Base-by-base conservation (phyloP, 2,888 invertebrate genomes). In the Linhomoeus sp. region DNA sequence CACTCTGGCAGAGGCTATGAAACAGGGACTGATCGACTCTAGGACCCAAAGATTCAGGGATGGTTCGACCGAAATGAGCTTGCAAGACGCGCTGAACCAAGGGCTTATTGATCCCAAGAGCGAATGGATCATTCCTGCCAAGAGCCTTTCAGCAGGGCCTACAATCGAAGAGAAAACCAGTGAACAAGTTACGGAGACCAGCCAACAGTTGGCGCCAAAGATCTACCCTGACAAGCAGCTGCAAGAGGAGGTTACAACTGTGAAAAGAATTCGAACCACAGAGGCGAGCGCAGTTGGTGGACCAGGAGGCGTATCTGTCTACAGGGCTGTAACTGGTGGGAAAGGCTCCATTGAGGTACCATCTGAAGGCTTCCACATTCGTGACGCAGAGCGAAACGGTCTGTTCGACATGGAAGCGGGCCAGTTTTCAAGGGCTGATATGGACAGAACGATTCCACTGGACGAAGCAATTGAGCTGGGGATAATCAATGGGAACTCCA, bases 391-490 rank as follows among this genome's bases (percentile, higher is more conserved):
- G 52, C 73, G 79, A 38, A 77, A 79, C 61, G 78, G 77, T 46
- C 67, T 84, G 2, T 81, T 88, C 56, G 81, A 90, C 66, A 79
- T 87, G 1, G 70, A 75, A 0, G 77, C 76, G 1, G 90, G 92
- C 2, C 69, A 81, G 35, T 84, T 90, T 57, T 76, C 78, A 19
- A 81, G 90, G 52, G 82, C 83, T 1, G 80, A 80, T 17, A 84
- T 86, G 7, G 85, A 86, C 63, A 73, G 83, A 54, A 70, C 80
- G 46, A 76, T 85, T 41, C 79, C 80, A 50, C 79, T 90, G 55
- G 78, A 81, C 64, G 87, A 88, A 66, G 84, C 62, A 29, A 53
- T 61, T 5, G 58, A 59, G 37, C 53, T 61, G 15, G 62, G 62
- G 17, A 73, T 80, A 43, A 79, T 87, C 41, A 81, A 81, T 63